Evolutionary conservation across 2,113 vertebrate species (phyloP).

Genomic region (Struthio camelus): DNA sequence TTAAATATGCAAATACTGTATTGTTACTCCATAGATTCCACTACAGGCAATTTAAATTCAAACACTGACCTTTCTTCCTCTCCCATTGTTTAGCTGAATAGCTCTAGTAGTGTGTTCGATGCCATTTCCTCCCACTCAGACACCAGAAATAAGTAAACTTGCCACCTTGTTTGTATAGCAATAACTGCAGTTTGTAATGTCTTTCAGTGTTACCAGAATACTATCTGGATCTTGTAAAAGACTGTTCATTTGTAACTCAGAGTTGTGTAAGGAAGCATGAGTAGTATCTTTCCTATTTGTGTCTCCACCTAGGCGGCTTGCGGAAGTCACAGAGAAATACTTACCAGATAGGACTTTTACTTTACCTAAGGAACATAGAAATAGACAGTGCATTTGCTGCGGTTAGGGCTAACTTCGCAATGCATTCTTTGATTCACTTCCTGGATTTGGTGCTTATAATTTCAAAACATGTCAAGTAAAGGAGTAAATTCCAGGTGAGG

Average conservation of each 20-base stretch:
- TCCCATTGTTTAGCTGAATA: not conserved
- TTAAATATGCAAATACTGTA: not conserved
- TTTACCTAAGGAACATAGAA: not conserved
- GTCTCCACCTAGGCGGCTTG: not conserved
- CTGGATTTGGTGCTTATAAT: not conserved
- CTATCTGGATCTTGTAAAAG: not conserved
- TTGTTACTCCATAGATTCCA: not conserved
- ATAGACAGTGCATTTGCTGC: not conserved
- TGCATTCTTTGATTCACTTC: not conserved
- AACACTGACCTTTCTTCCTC: not conserved
- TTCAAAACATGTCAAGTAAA: not conserved
- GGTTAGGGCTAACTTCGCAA: not conserved
- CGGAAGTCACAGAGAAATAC: not conserved
- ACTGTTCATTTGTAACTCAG: not conserved
- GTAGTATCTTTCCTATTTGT: not conserved
- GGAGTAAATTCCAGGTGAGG: not conserved
- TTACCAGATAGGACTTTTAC: not conserved
- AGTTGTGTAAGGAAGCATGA: not conserved
- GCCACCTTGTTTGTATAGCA: conserved; percentile 15
- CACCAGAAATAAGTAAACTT: not conserved
- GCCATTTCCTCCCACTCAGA: not conserved
- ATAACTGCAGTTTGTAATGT: not conserved
- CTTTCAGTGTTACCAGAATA: not conserved
- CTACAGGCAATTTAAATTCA: not conserved
- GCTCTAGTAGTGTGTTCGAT: not conserved